Percentiles rank a stretch among this genome's conserved stretches.
These are phyloP conservation scores for Drosophila baimaii DNA, from an alignment of 1,140 invertebrate genomes.

Conservation along the genomic window DNA sequence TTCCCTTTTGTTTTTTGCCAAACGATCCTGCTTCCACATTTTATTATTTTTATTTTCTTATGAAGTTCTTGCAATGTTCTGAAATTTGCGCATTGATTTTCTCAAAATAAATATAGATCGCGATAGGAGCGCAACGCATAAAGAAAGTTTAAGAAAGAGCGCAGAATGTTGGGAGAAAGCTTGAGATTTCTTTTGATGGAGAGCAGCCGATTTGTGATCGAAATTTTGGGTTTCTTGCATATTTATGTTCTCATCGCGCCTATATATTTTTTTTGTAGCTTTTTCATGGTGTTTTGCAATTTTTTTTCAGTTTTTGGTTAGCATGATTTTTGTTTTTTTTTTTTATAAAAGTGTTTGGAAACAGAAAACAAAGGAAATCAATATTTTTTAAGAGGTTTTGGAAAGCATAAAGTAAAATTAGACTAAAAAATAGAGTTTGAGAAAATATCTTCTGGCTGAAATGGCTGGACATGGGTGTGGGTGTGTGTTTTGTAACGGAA, in stretches of 20 bases:
- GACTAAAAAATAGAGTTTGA: constrained; percentile 54
- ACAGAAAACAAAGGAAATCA: constrained; percentile 16
- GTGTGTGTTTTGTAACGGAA: constrained; percentile 12
- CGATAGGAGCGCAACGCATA: constrained; percentile 53
- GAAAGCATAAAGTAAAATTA: constrained; percentile 28
- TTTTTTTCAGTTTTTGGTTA: constrained; percentile 61
- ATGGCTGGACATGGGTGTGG: constrained; percentile 14
- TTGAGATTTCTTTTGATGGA: constrained; percentile 31
- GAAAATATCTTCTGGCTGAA: constrained; percentile 52
- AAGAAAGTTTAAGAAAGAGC: constrained; percentile 56
- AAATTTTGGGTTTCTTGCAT: constrained; percentile 24
- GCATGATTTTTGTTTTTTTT: constrained; percentile 53
- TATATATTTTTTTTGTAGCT: constrained; percentile 45
- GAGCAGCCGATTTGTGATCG: constrained; percentile 42
- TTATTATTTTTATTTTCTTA: constrained; percentile 56
- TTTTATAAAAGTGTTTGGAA: constrained; percentile 55
- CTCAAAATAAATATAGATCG: constrained; percentile 70
- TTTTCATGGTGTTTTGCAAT: constrained; percentile 55
- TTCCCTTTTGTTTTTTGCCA: constrained; percentile 59
- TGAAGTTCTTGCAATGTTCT: constrained; percentile 60
- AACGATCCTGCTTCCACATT: constrained; percentile 84
- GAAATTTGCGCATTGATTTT: constrained; percentile 68
- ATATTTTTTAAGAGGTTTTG: constrained; percentile 9
- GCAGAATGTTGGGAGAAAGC: constrained; percentile 53
- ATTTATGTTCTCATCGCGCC: constrained; percentile 32